Evolutionary conservation across 2,888 invertebrate genomes (phyloP).

Genomic region (Pammene fasciana): DNA sequence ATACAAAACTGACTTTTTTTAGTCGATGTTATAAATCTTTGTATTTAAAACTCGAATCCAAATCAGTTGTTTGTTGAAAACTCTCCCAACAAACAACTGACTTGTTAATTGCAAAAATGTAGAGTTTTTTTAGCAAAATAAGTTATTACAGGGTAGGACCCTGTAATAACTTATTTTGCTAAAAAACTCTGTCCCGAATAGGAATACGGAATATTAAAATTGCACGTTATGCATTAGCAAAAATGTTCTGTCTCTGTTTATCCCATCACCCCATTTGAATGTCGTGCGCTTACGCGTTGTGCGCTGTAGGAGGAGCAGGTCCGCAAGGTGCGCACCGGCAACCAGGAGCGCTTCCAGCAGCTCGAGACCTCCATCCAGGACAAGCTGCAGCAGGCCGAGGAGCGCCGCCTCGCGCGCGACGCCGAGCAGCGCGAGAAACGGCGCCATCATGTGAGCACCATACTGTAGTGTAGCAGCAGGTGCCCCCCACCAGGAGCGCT

Average conservation of each 20-base stretch:
- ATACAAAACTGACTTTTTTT: too few species aligned
- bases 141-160: too few species aligned
- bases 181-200: too few species aligned
- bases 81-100: too few species aligned
- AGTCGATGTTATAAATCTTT: too few species aligned
- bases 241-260: conserved; percentile 9
- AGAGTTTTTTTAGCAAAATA: too few species aligned
- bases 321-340: conserved; percentile 86
- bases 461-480: conserved; percentile 60
- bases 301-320: conserved; percentile 87
- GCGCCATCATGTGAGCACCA: conserved; percentile 84
- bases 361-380: conserved; percentile 87
- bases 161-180: too few species aligned
- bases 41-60: too few species aligned
- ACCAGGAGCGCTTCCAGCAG: conserved; percentile 86
- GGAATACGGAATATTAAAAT: too few species aligned
- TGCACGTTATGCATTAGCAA: not conserved
- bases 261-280: conserved; percentile 22
- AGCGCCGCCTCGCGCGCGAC: conserved; percentile 88
- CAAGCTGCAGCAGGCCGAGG: conserved; percentile 81
- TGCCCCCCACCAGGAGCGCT: conserved; percentile 86
- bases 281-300: conserved; percentile 37
- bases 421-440: conserved; percentile 90
- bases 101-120: too few species aligned
- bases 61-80: too few species aligned